Conservation (phyloP, 2,113 vertebrate species). For the Echinops telfairi region DNA sequence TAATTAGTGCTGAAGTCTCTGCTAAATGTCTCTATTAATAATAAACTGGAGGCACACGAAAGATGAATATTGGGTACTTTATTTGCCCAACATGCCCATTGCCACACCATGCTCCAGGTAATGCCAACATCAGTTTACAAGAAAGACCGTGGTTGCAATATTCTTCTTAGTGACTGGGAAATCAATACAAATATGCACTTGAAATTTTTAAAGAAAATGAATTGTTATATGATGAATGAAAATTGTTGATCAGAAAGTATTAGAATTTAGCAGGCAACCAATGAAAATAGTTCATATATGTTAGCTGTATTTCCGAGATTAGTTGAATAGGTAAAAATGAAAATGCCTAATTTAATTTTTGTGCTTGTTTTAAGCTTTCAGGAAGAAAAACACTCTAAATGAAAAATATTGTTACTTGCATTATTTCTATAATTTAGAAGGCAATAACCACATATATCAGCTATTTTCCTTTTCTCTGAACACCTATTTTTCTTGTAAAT, state of each 20-base stretch:
- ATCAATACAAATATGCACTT: neutral
- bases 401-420: neutral
- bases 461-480: neutral
- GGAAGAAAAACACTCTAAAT: slow-evolving; percentile 11
- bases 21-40: slow-evolving; percentile 69
- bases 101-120: neutral
- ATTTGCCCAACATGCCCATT: neutral
- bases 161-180: neutral
- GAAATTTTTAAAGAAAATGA: slow-evolving; percentile 6
- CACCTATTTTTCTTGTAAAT: neutral
- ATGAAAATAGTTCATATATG: neutral
- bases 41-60: slow-evolving; percentile 15
- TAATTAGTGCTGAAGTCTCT: slow-evolving; percentile 61
- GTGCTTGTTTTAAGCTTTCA: neutral
- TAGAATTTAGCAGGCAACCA: slow-evolving; percentile 21
- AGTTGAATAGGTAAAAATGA: neutral
- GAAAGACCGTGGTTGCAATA: neutral
- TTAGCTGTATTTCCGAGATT: neutral
- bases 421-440: slow-evolving; percentile 45
- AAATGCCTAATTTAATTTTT: neutral
- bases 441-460: neutral
- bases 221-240: neutral
- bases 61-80: neutral
- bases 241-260: neutral
- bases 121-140: neutral